These are phyloP conservation scores for Drosophila repleta DNA, from an alignment of 1,140 invertebrate genomes.

Conservation along the genomic window DNA sequence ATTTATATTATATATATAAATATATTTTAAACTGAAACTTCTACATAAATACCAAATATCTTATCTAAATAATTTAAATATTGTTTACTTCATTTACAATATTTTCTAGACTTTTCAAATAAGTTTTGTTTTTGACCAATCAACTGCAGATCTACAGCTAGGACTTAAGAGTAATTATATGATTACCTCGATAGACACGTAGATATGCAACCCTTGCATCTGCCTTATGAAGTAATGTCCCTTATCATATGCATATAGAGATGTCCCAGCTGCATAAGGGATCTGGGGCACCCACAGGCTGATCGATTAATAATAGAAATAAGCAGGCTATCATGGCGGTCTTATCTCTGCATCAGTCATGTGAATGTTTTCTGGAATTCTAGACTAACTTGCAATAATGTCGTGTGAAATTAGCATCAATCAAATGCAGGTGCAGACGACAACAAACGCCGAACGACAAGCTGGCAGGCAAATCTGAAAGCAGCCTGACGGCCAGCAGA, in stretches of 20 bases:
- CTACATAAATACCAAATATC: background rate
- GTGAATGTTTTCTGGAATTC: slow-evolving; percentile 21
- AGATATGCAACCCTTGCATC: slow-evolving; percentile 30
- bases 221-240: slow-evolving; percentile 17
- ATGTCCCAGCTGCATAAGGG: slow-evolving; percentile 1
- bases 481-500: slow-evolving; percentile 64
- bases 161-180: slow-evolving; percentile 4
- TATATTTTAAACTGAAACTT: too few species aligned
- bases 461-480: slow-evolving; percentile 56
- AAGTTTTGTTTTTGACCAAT: background rate
- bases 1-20: too few species aligned
- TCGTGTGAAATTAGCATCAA: slow-evolving; percentile 77
- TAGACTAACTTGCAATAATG: slow-evolving; percentile 70
- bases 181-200: background rate
- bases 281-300: slow-evolving; percentile 59
- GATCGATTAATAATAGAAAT: slow-evolving; percentile 49
- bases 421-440: slow-evolving; percentile 73
- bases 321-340: background rate
- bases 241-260: slow-evolving; percentile 17
- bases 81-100: too few species aligned
- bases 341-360: slow-evolving; percentile 55
- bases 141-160: too few species aligned
- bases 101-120: too few species aligned
- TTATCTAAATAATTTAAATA: background rate
- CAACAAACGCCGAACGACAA: slow-evolving; percentile 25